Base-by-base conservation (phyloP, 2,113 vertebrate species). In the Carollia perspicillata region DNA sequence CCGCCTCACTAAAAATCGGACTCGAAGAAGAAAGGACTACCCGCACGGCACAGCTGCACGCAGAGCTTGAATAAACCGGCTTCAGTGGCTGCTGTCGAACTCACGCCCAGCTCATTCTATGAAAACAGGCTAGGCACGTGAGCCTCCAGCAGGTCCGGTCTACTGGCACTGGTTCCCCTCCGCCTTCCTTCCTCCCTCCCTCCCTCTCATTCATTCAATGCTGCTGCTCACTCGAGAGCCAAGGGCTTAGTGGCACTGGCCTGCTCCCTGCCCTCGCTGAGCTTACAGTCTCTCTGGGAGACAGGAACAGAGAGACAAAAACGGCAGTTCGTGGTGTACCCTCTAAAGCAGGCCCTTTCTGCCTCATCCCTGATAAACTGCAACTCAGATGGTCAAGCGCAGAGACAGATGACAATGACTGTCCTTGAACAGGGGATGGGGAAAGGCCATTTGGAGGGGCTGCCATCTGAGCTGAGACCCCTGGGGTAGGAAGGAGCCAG, bases 31-130 rank as follows among this genome's bases (percentile, higher is more conserved):
- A 49, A 90, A 69, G 53, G 35, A 23, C 22, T 7, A 3, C 4
- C 22, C 14, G 30, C 17, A 14, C 4, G 1, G 28, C 6, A 9
- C 7, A 20, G 66, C 12, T 9, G 20, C 47, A 28, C 0, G 4
- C 58, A 55, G 12, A 40, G 37, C 58, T 33, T 26, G 37, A 83
- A 51, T 17, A 17, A 18, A 6, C 63, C 14, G 68, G 72, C 28
- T 60, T 20, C 22, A 60, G 13, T 2, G 17, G 35, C 22, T 30
- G 4, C 9, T 66, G 75, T 51, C 58, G 4, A 8, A 55, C 8
- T 3, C 79, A 42, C 9, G 12, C 2, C 47, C 35, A 18, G 40
- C 13, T 23, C 8, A 1, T 13, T 44, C 65, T 33, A 3, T 1
- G 6, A 20, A 72, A 35, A 35, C 8, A 17, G 0, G 2, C 18